Percentiles rank a stretch among this genome's conserved stretches.
Evolutionary conservation across 1,140 invertebrate species (phyloP).

Genomic region (Brachionus paranguensis): DNA sequence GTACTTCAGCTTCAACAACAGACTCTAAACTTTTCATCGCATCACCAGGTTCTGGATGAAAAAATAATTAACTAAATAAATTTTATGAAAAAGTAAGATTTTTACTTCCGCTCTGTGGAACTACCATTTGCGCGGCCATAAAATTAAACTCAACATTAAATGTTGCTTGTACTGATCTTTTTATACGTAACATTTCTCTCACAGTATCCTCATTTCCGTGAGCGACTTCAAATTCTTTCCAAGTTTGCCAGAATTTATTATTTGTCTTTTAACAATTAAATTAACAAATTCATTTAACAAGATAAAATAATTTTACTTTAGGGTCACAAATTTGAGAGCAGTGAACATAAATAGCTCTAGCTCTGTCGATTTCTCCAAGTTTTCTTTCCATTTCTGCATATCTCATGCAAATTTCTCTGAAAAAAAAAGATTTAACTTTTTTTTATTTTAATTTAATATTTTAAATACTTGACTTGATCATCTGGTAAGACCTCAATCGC

Average conservation of each 20-base stretch:
- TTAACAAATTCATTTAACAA: neutral
- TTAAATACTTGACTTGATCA: conserved; percentile 64
- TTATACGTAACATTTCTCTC: conserved; percentile 95
- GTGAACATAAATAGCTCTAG: conserved; percentile 91
- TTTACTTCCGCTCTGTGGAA: neutral
- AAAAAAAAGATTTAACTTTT: conserved; percentile 41
- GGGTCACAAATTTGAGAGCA: conserved; percentile 99
- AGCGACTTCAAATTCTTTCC: conserved; percentile 98
- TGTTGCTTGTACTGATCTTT: conserved; percentile 89
- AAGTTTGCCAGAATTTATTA: conserved; percentile 89
- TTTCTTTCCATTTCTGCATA: conserved; percentile 97
- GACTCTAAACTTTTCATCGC: conserved; percentile 24
- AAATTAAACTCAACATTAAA: conserved; percentile 64
- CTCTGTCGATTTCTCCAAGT: conserved; percentile 92
- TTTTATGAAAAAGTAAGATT: neutral
- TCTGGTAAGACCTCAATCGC: conserved; percentile 89
- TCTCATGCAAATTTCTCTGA: conserved; percentile 84
- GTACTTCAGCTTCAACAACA: neutral
- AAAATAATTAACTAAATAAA: neutral
- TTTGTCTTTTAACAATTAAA: conserved; percentile 63
- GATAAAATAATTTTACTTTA: conserved; percentile 60
- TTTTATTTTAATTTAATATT: too few relatives aligned
- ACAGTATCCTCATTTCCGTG: conserved; percentile 99
- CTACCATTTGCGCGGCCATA: conserved; percentile 40
- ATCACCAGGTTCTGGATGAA: neutral